Percentiles rank a stretch among this genome's conserved stretches.
Conservation (phyloP, 2,888 invertebrate species). For the Stenodema calcarata region DNA sequence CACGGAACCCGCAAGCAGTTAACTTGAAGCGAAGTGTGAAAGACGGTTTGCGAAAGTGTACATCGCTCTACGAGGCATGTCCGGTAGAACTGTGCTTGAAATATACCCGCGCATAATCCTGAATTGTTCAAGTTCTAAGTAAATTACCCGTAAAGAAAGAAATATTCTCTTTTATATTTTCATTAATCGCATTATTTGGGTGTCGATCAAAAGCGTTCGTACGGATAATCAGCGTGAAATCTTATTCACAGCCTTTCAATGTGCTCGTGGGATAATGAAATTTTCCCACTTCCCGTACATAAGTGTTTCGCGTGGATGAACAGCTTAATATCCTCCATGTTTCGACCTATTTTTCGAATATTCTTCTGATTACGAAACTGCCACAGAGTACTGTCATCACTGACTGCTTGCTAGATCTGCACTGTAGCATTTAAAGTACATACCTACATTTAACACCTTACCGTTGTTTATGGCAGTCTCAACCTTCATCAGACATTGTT, state of each 20-base stretch:
- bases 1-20: neutral
- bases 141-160: neutral
- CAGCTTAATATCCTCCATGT: no score
- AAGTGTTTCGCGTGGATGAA: neutral
- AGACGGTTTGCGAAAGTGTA: neutral
- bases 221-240: neutral
- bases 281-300: neutral
- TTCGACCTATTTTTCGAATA: no score
- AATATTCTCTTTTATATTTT: neutral
- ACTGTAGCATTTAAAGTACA: no score
- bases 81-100: neutral
- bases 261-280: neutral
- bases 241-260: neutral
- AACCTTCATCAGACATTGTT: no score
- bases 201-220: neutral
- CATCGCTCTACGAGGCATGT: neutral
- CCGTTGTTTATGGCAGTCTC: no score
- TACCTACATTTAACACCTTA: no score
- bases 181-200: neutral
- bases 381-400: no score
- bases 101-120: neutral
- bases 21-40: neutral
- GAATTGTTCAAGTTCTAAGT: neutral
- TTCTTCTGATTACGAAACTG: no score
- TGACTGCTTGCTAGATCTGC: no score